These are phyloP conservation scores for Dolichallabes microphthalmus DNA, from an alignment of 2,113 vertebrate genomes.

Conservation along the genomic window DNA sequence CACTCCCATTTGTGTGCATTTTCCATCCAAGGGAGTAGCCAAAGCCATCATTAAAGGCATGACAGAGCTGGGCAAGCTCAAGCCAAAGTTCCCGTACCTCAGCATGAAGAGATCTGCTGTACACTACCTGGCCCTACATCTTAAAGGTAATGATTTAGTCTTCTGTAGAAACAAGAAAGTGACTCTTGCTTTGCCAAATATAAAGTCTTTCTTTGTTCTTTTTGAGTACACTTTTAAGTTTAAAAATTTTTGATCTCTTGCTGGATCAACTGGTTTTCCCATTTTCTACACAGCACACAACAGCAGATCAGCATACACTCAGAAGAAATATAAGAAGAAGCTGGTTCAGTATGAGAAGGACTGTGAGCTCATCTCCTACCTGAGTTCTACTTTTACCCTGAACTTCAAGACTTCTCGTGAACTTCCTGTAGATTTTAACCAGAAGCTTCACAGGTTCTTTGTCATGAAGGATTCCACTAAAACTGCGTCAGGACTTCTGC, in stretches of 20 bases:
- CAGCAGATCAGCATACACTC: constrained; percentile 68
- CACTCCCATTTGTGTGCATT: background rate
- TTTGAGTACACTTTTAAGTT: background rate
- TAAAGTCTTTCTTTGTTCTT: background rate
- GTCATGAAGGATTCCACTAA: constrained; percentile 69
- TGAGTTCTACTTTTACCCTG: constrained; percentile 75
- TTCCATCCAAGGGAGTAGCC: constrained; percentile 77
- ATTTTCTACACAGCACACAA: constrained; percentile 78
- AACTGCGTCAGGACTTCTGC: constrained; percentile 37
- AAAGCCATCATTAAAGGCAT: constrained; percentile 87
- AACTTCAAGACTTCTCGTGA: constrained; percentile 72
- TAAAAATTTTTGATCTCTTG: background rate
- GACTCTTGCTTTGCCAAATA: background rate
- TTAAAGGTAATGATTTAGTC: constrained; percentile 82
- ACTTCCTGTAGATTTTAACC: constrained; percentile 76
- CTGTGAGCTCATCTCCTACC: constrained; percentile 85
- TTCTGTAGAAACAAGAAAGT: too few species aligned
- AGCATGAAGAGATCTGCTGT: constrained; percentile 81
- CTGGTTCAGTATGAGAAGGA: constrained; percentile 79
- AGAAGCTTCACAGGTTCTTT: constrained; percentile 78
- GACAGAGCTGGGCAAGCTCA: constrained; percentile 85
- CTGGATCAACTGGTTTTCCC: background rate
- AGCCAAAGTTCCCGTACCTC: constrained; percentile 91
- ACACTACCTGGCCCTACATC: constrained; percentile 83
- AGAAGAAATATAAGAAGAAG: constrained; percentile 76